phyloP scores from a whole-genome alignment of 1,140 invertebrate species.

The Drosophila saltans region DNA sequence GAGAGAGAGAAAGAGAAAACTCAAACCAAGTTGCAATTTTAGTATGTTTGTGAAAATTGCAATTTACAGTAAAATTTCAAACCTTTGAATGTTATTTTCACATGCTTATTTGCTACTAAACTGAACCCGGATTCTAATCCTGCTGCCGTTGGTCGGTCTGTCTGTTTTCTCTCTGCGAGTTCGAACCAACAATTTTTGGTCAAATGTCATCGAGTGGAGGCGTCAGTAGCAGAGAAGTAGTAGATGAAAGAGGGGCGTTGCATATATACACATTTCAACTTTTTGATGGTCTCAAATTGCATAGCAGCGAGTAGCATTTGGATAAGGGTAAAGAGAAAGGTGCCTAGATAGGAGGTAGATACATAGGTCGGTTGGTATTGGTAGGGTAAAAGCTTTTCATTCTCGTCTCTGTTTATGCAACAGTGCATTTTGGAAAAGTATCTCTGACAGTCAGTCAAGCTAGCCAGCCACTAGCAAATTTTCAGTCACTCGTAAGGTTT shows the following conservation, averaged over 20 bases:
- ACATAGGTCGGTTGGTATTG: not conserved
- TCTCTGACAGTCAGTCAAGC: constrained; percentile 40
- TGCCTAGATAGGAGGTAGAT: not conserved
- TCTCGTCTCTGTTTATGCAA: constrained; percentile 71
- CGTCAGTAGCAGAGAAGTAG: not conserved
- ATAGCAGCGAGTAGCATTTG: constrained; percentile 26
- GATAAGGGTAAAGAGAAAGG: no score
- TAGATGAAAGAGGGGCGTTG: not conserved
- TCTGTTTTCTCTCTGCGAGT: no score
- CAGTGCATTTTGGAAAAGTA: constrained; percentile 71
- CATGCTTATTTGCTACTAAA: not conserved
- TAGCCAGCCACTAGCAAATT: constrained; percentile 1
- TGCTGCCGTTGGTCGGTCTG: not conserved
- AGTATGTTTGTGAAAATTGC: not conserved
- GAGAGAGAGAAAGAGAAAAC: no score
- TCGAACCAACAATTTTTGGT: constrained; percentile 40
- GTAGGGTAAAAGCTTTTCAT: constrained; percentile 55
- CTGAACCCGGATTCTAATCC: not conserved
- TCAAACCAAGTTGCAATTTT: constrained; percentile 3
- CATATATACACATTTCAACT: constrained; percentile 43
- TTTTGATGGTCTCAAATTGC: constrained; percentile 56
- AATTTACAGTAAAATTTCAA: constrained; percentile 9
- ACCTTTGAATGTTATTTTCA: constrained; percentile 4
- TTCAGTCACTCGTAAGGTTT: not conserved
- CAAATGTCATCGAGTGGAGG: constrained; percentile 45